phyloP scores from a whole-genome alignment of 2,113 vertebrate species.

The Ondatra zibethicus region DNA sequence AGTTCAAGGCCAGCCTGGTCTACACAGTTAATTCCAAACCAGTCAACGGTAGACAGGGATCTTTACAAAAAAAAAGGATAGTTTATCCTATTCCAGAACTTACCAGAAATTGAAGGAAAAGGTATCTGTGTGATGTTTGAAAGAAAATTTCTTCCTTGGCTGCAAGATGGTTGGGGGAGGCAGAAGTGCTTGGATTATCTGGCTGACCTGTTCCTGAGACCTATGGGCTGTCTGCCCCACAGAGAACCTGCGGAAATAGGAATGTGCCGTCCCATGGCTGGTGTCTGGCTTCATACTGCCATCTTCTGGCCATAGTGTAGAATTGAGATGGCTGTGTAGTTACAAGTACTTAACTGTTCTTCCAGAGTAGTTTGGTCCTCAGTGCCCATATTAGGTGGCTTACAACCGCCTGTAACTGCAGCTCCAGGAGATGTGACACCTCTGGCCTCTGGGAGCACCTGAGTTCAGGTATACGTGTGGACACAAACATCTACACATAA shows the following conservation, averaged over 20 bases:
- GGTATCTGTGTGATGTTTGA: not conserved
- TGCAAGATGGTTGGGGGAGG: not conserved
- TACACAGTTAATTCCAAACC: not conserved
- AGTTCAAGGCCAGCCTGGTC: not conserved
- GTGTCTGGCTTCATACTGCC: not conserved
- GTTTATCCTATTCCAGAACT: not conserved
- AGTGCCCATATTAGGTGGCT: not conserved
- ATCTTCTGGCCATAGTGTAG: conserved; percentile 41
- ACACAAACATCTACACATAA: not conserved
- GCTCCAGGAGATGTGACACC: not conserved
- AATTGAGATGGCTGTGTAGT: not conserved
- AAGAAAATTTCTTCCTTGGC: not conserved
- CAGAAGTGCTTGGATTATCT: not conserved
- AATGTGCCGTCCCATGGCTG: too few relatives aligned
- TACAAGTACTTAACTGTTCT: not conserved
- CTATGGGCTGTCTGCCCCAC: not conserved
- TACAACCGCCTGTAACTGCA: not conserved
- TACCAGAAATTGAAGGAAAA: conserved; percentile 7
- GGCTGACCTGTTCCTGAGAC: not conserved
- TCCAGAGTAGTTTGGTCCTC: not conserved
- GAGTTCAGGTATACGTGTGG: not conserved
- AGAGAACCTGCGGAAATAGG: not conserved
- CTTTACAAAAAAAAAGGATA: not conserved
- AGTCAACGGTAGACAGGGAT: not conserved
- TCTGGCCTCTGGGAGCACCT: not conserved